Percentiles rank a stretch among this genome's conserved stretches.
These are phyloP conservation scores for Mnemiopsis leidyi DNA, from an alignment of 37 sponge, comb jelly and placozoan genomes.

Conservation along the genomic window DNA sequence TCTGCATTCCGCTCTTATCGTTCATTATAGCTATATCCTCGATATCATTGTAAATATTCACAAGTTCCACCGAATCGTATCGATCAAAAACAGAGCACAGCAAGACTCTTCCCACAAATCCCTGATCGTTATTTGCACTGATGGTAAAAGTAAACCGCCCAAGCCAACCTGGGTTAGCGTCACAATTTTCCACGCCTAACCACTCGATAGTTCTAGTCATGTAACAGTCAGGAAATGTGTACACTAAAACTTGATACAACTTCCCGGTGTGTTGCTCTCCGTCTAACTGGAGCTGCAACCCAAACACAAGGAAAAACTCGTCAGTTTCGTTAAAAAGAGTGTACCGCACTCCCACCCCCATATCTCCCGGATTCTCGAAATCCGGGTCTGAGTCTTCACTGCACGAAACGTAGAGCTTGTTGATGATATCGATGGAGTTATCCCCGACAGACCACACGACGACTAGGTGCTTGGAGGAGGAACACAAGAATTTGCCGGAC, in stretches of 20 bases:
- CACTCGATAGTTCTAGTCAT: neutral
- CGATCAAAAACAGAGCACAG: neutral
- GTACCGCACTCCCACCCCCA: neutral
- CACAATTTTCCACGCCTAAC: neutral
- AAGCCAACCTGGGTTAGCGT: neutral
- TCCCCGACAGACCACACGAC: neutral
- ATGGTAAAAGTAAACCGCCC: neutral
- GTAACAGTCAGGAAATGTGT: conserved; percentile 18
- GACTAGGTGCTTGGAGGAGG: neutral
- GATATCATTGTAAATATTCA: neutral
- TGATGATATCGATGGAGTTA: neutral
- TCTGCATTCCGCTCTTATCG: neutral
- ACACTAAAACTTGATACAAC: neutral
- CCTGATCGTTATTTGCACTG: neutral
- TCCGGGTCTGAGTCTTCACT: neutral
- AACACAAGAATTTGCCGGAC: neutral
- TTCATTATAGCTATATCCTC: neutral
- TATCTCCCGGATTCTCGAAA: neutral
- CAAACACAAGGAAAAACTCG: neutral
- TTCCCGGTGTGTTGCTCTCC: neutral
- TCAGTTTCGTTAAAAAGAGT: neutral
- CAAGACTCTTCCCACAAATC: neutral
- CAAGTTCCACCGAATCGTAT: neutral
- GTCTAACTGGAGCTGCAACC: neutral
- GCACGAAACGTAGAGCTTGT: neutral